Evolutionary conservation across 2,888 invertebrate genomes (phyloP).

Genomic region (Sturmia bella): DNA sequence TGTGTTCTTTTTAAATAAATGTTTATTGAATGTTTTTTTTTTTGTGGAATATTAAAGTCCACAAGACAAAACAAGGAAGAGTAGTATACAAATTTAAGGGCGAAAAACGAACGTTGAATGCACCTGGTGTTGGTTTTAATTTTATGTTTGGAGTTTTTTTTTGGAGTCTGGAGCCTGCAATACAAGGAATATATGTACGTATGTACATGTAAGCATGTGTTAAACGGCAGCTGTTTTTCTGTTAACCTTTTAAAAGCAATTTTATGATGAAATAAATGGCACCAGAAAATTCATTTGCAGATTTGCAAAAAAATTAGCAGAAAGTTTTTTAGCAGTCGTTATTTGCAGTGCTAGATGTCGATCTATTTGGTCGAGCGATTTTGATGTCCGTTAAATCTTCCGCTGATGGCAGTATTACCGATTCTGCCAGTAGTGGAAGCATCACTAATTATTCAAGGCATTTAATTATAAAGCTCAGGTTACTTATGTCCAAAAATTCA

Average conservation of each 20-base stretch:
- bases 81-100: neutral
- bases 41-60: constrained; percentile 13
- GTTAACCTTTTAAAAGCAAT: neutral
- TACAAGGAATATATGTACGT: neutral
- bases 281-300: neutral
- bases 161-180: no score
- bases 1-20: neutral
- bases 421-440: no score
- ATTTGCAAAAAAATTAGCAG: neutral
- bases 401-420: no score
- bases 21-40: constrained; percentile 7
- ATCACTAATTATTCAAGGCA: no score
- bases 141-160: neutral
- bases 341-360: no score
- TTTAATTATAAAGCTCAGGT: no score
- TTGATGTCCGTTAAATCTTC: no score
- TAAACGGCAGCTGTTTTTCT: constrained; percentile 61
- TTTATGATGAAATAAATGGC: neutral
- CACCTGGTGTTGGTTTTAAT: constrained; percentile 69
- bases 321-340: no score
- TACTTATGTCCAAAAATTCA: no score
- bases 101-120: constrained; percentile 46
- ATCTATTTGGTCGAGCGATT: no score
- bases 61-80: neutral
- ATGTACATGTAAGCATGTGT: neutral